phyloP scores from a whole-genome alignment of 2,888 invertebrate genomes.

The Fragum whitleyi region DNA sequence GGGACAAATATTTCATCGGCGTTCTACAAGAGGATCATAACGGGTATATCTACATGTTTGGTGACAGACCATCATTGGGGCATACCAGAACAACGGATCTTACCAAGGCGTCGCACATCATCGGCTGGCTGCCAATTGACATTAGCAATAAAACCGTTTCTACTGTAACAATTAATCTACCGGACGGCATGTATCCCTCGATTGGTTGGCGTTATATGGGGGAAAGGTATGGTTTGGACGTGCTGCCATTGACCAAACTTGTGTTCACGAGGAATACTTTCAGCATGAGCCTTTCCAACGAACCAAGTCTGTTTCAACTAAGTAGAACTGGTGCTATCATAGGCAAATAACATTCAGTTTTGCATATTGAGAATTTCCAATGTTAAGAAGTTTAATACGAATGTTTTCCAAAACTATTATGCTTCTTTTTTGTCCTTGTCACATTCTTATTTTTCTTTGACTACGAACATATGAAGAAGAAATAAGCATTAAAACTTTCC shows the following conservation, averaged over 20 bases:
- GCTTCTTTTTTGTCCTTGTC: background rate
- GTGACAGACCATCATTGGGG: constrained; percentile 6
- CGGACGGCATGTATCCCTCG: constrained; percentile 3
- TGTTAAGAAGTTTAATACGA: background rate
- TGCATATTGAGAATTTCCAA: background rate
- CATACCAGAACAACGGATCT: background rate
- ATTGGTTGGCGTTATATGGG: constrained; percentile 13
- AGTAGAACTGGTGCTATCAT: background rate
- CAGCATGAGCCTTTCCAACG: constrained; percentile 9
- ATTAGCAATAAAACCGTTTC: constrained; percentile 20
- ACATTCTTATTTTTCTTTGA: too few species aligned
- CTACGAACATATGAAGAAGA: too few species aligned
- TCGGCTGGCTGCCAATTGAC: constrained; percentile 72
- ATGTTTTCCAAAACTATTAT: background rate
- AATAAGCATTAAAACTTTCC: too few species aligned
- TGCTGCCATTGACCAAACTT: constrained; percentile 9
- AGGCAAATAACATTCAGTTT: background rate
- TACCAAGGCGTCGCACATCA: constrained; percentile 58
- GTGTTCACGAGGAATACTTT: background rate
- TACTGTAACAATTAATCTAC: background rate
- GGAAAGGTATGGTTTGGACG: background rate
- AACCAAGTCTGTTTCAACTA: constrained; percentile 7
- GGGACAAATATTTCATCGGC: constrained; percentile 63
- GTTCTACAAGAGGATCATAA: constrained; percentile 63
- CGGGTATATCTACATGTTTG: constrained; percentile 69